phyloP scores from a whole-genome alignment of 2,797 vertebrate species.

The Oryzias sinensis region DNA sequence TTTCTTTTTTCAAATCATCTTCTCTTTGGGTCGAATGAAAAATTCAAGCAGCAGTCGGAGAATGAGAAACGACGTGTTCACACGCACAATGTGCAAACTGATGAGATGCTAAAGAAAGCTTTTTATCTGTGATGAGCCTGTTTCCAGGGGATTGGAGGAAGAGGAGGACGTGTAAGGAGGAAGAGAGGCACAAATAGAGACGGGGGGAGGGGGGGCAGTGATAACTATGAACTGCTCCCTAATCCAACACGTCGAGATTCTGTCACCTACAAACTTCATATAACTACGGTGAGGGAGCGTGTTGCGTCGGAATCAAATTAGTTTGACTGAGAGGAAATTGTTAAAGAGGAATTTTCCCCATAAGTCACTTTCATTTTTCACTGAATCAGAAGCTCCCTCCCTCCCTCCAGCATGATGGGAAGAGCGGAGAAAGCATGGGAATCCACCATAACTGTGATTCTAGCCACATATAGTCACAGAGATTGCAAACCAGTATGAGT shows the following conservation, averaged over 20 bases:
- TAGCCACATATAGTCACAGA: too few species aligned
- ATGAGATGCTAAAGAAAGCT: constrained; percentile 23
- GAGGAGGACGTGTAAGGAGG: constrained; percentile 25
- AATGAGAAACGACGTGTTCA: constrained; percentile 13
- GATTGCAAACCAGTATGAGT: too few species aligned
- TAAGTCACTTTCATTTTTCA: constrained; percentile 15
- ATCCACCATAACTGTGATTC: constrained; percentile 6
- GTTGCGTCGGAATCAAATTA: constrained; percentile 7
- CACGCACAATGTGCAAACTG: constrained; percentile 24
- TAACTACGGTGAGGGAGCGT: constrained; percentile 9
- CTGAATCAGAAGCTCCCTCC: constrained; percentile 12
- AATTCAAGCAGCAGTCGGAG: constrained; percentile 1
- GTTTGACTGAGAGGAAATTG: constrained; percentile 2
- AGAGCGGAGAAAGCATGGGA: constrained; percentile 22
- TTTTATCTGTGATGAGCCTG: constrained; percentile 46
- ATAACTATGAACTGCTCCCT: constrained; percentile 53
- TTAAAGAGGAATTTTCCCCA: constrained; percentile 2
- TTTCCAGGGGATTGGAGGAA: constrained; percentile 33
- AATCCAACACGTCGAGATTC: constrained; percentile 52
- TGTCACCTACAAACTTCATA: constrained; percentile 45
- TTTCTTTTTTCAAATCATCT: not conserved
- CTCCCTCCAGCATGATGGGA: constrained; percentile 5
- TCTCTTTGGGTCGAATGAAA: not conserved
- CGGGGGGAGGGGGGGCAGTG: constrained; percentile 33
- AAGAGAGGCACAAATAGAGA: constrained; percentile 55